Evolutionary conservation across 2,113 vertebrate species (phyloP).

Genomic region (Nyctereutes procyonoides): DNA sequence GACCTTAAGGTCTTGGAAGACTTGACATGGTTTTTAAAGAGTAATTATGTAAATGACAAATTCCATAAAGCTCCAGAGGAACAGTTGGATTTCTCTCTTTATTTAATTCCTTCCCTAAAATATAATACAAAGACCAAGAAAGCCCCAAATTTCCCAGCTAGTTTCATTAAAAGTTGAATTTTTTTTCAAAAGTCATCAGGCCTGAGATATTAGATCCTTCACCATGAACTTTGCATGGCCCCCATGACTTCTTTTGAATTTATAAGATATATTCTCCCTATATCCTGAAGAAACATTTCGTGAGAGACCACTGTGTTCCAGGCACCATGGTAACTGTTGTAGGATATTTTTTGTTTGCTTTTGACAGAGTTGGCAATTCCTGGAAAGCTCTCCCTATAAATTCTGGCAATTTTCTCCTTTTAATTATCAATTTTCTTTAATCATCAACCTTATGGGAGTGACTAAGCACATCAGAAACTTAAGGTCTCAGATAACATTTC

Average conservation of each 20-base stretch:
- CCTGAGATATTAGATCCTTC: conserved; percentile 27
- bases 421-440: background rate
- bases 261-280: background rate
- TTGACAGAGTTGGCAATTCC: background rate
- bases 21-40: background rate
- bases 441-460: background rate
- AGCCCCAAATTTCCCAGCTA: conserved; percentile 3
- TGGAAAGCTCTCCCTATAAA: background rate
- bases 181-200: background rate
- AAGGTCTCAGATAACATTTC: background rate
- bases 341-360: background rate
- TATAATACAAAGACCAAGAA: background rate
- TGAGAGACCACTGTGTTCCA: background rate
- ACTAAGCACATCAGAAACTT: background rate
- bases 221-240: background rate
- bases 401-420: background rate
- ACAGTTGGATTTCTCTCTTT: background rate
- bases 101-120: conserved; percentile 40
- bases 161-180: conserved; percentile 47
- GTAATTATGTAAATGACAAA: conserved; percentile 48
- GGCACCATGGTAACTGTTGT: background rate
- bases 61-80: background rate
- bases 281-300: background rate
- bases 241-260: background rate
- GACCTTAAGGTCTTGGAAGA: conserved; percentile 40